These are phyloP conservation scores for Hexactinellida sp. DNA, from an alignment of 37 sponge, comb jelly and placozoan species.

Conservation along the genomic window DNA sequence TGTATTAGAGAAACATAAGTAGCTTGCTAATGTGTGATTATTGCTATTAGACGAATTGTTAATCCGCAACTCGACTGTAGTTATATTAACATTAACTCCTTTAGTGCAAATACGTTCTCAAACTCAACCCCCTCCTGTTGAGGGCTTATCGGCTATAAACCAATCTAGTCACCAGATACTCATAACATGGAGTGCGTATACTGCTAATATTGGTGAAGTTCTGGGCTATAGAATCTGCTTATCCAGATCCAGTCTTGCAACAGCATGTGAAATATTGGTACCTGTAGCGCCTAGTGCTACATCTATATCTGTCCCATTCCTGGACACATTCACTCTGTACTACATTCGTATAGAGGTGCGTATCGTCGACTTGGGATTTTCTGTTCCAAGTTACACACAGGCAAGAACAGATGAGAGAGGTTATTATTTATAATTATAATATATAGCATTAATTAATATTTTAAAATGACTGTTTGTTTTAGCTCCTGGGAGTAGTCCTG, in stretches of 20 bases:
- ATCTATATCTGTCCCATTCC: neutral
- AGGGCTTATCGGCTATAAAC: neutral
- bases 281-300: neutral
- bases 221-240: neutral
- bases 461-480: neutral
- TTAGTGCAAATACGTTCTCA: no score
- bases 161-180: neutral
- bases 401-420: neutral
- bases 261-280: neutral
- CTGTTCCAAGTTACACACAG: neutral
- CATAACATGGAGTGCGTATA: neutral
- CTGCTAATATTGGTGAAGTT: neutral
- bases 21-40: no score
- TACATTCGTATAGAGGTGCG: neutral
- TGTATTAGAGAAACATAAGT: no score
- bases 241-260: neutral
- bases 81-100: no score
- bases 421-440: neutral
- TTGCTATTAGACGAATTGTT: no score
- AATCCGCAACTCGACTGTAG: no score
- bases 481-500: neutral
- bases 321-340: neutral
- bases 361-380: neutral
- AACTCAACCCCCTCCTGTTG: neutral
- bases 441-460: no score